These are phyloP conservation scores for Netelia virgata DNA, from an alignment of 2,888 invertebrate species.

Conservation along the genomic window DNA sequence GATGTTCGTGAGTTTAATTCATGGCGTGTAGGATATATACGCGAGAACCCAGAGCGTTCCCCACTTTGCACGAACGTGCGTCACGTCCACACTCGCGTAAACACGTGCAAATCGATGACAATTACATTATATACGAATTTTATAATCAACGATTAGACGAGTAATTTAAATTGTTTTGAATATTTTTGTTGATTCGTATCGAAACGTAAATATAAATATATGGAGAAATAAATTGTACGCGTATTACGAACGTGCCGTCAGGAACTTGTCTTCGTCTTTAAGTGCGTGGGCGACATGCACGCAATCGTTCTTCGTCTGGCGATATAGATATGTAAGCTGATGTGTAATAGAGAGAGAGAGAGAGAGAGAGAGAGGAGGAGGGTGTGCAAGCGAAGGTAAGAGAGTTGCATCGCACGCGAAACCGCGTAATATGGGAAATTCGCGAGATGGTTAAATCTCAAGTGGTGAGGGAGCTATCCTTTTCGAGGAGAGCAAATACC, in stretches of 20 bases:
- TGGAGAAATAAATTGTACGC: conserved; percentile 29
- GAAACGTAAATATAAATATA: neutral
- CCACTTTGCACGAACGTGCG: too few relatives aligned
- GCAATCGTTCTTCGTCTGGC: conserved; percentile 55
- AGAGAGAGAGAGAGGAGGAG: conserved; percentile 8
- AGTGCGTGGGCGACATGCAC: conserved; percentile 78
- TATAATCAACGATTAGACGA: too few relatives aligned
- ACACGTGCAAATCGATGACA: too few relatives aligned
- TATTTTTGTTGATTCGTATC: conserved; percentile 16
- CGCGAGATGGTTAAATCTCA: conserved; percentile 74
- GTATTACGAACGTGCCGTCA: conserved; percentile 29
- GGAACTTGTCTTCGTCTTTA: conserved; percentile 47
- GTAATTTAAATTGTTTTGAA: neutral
- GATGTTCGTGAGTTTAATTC: conserved; percentile 83
- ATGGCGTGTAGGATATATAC: conserved; percentile 64
- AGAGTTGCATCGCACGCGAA: conserved; percentile 58
- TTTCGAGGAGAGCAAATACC: conserved; percentile 74
- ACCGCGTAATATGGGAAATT: conserved; percentile 78
- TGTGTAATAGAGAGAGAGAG: neutral
- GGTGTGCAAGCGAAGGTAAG: conserved; percentile 22
- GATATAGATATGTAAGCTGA: neutral
- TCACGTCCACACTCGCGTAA: too few relatives aligned
- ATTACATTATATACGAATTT: too few relatives aligned
- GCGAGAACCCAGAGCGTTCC: too few relatives aligned
- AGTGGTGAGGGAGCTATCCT: conserved; percentile 62